These are phyloP conservation scores for Pluvialis apricaria DNA, from an alignment of 2,113 vertebrate species.

Conservation along the genomic window DNA sequence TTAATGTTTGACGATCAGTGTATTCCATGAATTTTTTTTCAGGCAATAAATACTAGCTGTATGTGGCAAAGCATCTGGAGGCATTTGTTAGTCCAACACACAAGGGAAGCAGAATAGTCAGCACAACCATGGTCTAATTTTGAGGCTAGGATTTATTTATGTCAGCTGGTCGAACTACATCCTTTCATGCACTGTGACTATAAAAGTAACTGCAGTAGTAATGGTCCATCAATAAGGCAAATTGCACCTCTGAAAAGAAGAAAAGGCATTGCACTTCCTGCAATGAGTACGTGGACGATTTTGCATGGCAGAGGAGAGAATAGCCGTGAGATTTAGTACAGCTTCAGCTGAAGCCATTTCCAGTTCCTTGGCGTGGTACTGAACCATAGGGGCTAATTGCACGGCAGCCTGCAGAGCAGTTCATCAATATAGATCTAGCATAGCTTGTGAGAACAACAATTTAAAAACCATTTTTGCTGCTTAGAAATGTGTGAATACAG, in stretches of 20 bases:
- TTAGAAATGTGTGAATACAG: not conserved
- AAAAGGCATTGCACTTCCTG: not conserved
- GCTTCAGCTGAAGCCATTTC: not conserved
- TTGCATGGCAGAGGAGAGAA: not conserved
- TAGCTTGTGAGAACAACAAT: not conserved
- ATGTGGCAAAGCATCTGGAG: constrained; percentile 25
- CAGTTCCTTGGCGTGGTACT: not conserved
- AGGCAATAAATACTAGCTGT: not conserved
- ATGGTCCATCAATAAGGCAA: not conserved
- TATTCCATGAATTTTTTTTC: not conserved
- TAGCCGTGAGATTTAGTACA: not conserved
- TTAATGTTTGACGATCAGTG: not conserved
- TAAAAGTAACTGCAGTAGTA: not conserved
- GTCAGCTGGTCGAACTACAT: not conserved
- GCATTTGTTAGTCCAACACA: not conserved
- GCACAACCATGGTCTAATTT: not conserved
- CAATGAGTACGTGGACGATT: accelerated
- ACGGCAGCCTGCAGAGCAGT: not conserved
- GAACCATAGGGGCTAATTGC: not conserved
- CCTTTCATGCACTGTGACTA: not conserved
- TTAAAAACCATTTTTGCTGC: not conserved
- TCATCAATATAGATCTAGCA: not conserved
- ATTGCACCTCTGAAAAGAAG: not conserved
- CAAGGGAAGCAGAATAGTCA: not conserved
- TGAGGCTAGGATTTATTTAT: not conserved